Evolutionary conservation across 1,140 invertebrate genomes (phyloP), one percentile per base, ranked within the genome.

Genomic region (Platyscapa corneri): DNA sequence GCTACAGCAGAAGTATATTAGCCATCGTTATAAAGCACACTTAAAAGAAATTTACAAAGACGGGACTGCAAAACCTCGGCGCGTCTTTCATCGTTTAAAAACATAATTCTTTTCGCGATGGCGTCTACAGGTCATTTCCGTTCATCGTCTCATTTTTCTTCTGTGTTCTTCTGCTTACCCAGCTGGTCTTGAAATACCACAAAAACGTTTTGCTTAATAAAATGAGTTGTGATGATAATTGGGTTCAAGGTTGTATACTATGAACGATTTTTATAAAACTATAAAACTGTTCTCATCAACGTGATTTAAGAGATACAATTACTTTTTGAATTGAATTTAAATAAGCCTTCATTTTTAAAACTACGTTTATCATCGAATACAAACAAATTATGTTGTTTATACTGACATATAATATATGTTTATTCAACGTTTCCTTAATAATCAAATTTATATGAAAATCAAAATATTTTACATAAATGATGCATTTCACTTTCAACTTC

Each of bases 81-180:
- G 39, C n/a, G 18, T 49, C 32, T 82, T 20, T 72, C 65, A 30
- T 70, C 46, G 65, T 70, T 49, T 70, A 82, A 82, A 82, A 72
- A 53, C 20, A 67, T 82, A 67, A 80, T 80, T 80, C 64, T 80
- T 80, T 80, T 37, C 37, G 32, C 77, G 60, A 79, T 64, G 34
- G 27, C 32, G 39, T 65, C 53, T 80, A 80, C 39, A 39, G 20
- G 37, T 6, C 39, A 20, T 67, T 53, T 53, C 42, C 65, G 42
- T 53, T 72, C 46, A 82, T 82, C 49, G 30, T 34, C 46, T n/a
- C n/a, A 49, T 82, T 82, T 70, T 82, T 82, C 42, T 82, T 72
- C 30, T 70, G 39, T n/a, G n/a, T n/a, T n/a, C 34, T 42, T 49
- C 27, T 70, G 49, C 16, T 53, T 3, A 53, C 53, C 37, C 37